Conservation (phyloP, 2,113 vertebrate genomes). For the Ceyx margarethae region DNA sequence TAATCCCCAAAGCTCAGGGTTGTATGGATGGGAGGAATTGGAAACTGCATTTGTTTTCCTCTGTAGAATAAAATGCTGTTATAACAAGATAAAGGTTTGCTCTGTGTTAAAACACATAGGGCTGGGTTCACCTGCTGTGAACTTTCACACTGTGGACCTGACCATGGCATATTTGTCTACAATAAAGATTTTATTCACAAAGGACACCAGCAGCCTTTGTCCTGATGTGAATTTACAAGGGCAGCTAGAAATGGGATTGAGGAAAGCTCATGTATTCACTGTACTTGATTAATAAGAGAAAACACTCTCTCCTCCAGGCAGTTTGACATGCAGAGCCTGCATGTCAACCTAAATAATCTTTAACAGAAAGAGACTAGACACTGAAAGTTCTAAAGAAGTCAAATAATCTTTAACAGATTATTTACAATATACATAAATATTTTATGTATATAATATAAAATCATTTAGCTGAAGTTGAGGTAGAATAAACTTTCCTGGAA, state of each 20-base stretch:
- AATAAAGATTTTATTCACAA: constrained; percentile 4
- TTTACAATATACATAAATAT: background rate
- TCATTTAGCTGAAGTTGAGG: background rate
- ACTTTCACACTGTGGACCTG: background rate
- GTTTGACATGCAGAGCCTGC: background rate
- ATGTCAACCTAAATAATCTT: background rate
- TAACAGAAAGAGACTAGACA: background rate
- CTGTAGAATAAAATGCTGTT: background rate
- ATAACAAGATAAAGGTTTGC: background rate
- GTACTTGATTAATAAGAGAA: background rate
- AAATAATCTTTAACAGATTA: background rate
- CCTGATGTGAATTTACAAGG: background rate
- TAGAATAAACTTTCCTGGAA: background rate
- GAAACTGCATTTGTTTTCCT: background rate
- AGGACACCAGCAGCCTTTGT: background rate
- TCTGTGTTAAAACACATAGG: background rate
- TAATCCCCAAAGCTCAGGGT: background rate
- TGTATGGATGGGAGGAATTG: background rate
- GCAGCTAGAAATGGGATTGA: background rate
- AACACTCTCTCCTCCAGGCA: background rate
- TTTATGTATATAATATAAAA: background rate
- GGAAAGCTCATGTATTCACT: background rate
- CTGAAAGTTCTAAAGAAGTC: background rate
- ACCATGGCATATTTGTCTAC: background rate
- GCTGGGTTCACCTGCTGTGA: background rate